These are phyloP conservation scores for Gopherus flavomarginatus DNA, from an alignment of 2,113 vertebrate species.

Conservation along the genomic window DNA sequence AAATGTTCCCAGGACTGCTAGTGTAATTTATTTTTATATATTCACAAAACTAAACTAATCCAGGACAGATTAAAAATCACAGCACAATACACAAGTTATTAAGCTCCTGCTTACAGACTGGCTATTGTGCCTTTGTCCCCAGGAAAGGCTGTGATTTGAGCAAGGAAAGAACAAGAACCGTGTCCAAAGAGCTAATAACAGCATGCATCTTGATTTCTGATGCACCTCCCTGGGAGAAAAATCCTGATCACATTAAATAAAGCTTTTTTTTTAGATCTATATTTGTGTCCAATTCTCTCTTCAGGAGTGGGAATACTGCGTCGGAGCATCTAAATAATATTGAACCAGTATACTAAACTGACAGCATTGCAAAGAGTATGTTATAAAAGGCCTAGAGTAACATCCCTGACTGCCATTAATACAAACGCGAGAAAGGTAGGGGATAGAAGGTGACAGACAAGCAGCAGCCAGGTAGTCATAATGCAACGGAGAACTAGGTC, in stretches of 20 bases:
- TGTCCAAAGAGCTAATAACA: slow-evolving; percentile 19
- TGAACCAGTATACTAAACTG: background rate
- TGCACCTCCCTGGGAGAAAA: background rate
- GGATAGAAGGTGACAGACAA: background rate
- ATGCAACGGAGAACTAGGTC: background rate
- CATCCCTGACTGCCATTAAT: background rate
- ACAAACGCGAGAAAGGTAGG: background rate
- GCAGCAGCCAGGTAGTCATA: background rate
- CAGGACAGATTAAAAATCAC: slow-evolving; percentile 36
- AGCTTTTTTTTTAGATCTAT: background rate
- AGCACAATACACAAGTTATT: slow-evolving; percentile 34
- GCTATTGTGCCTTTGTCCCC: slow-evolving; percentile 43
- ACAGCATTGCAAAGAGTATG: background rate
- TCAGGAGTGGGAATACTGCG: background rate
- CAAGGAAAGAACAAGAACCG: slow-evolving; percentile 49
- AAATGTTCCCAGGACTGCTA: background rate
- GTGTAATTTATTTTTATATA: slow-evolving; percentile 50
- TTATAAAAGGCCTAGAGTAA: background rate
- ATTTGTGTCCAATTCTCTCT: background rate
- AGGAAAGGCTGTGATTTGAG: slow-evolving; percentile 51
- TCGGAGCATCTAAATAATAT: background rate
- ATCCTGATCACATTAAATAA: background rate
- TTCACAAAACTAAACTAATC: slow-evolving; percentile 57
- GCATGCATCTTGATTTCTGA: background rate
- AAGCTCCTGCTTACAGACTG: background rate